Conservation (phyloP, 2,797 vertebrate species). For the Galaxias olidus region DNA sequence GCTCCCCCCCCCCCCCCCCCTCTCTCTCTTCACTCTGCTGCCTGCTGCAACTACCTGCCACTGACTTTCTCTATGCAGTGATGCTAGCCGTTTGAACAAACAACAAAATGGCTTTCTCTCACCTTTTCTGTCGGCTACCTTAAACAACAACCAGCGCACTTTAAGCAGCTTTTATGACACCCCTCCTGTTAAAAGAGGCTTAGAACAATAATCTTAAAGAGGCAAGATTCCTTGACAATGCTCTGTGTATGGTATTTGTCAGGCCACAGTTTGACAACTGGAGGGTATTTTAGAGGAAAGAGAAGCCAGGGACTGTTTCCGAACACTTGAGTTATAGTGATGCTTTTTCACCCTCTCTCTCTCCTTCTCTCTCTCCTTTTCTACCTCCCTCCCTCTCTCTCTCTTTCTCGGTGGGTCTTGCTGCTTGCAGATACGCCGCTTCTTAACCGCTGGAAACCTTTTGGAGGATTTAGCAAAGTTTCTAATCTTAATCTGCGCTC, state of each 20-base stretch:
- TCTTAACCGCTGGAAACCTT: slow-evolving; percentile 37
- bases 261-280: no score
- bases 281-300: slow-evolving; percentile 15
- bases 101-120: no score
- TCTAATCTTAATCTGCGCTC: slow-evolving; percentile 16
- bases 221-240: no score
- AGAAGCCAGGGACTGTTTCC: slow-evolving; percentile 8
- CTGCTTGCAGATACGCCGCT: slow-evolving; percentile 35
- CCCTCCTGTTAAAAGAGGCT: no score
- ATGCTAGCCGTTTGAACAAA: no score
- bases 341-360: no score
- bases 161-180: no score
- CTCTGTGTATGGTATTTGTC: no score
- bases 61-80: slow-evolving; percentile 43
- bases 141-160: no score
- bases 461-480: slow-evolving; percentile 12
- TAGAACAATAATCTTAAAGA: no score
- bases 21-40: slow-evolving; percentile 19
- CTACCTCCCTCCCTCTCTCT: slow-evolving; percentile 15
- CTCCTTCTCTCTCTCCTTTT: slow-evolving; percentile 11
- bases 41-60: slow-evolving; percentile 61
- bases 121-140: no score
- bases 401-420: slow-evolving; percentile 23
- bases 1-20: slow-evolving; percentile 22
- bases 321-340: no score